Conservation (phyloP, 2,888 invertebrate genomes). For the Leucoma salicis region DNA sequence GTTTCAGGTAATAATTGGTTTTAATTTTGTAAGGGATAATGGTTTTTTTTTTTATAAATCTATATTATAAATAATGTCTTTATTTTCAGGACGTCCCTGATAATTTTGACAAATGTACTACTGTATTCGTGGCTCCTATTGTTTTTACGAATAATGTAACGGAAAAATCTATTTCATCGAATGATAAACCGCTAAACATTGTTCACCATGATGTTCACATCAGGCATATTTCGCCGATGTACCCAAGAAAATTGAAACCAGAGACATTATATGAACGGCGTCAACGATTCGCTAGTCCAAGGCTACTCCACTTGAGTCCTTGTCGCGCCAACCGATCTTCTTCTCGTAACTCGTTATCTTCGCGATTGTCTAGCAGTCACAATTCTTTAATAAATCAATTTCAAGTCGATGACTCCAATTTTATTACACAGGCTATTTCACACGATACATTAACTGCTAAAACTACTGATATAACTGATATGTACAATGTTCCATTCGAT, state of each 20-base stretch:
- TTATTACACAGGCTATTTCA: slow-evolving; percentile 94
- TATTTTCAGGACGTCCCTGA: slow-evolving; percentile 65
- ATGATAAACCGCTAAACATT: slow-evolving; percentile 35
- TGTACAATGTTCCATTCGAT: slow-evolving; percentile 94
- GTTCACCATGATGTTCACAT: slow-evolving; percentile 26
- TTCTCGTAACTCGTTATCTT: slow-evolving; percentile 89
- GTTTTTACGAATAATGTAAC: slow-evolving; percentile 47
- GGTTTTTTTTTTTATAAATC: not conserved
- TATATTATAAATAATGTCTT: not conserved
- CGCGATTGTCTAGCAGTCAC: slow-evolving; percentile 91
- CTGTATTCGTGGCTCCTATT: slow-evolving; percentile 51
- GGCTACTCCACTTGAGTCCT: slow-evolving; percentile 83
- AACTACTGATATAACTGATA: slow-evolving; percentile 90
- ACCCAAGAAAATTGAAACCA: slow-evolving; percentile 61
- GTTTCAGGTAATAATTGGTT: slow-evolving; percentile 84
- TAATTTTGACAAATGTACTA: slow-evolving; percentile 42
- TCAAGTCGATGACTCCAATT: slow-evolving; percentile 91
- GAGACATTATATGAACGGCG: slow-evolving; percentile 67
- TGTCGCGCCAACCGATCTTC: slow-evolving; percentile 85
- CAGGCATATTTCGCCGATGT: slow-evolving; percentile 63
- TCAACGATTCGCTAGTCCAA: slow-evolving; percentile 69
- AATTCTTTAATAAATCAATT: slow-evolving; percentile 90
- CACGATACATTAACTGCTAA: slow-evolving; percentile 88
- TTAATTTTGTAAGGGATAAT: not conserved
- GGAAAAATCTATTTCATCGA: slow-evolving; percentile 41